phyloP scores from a whole-genome alignment of 2,888 invertebrate genomes.

The Abrostola tripartita region DNA sequence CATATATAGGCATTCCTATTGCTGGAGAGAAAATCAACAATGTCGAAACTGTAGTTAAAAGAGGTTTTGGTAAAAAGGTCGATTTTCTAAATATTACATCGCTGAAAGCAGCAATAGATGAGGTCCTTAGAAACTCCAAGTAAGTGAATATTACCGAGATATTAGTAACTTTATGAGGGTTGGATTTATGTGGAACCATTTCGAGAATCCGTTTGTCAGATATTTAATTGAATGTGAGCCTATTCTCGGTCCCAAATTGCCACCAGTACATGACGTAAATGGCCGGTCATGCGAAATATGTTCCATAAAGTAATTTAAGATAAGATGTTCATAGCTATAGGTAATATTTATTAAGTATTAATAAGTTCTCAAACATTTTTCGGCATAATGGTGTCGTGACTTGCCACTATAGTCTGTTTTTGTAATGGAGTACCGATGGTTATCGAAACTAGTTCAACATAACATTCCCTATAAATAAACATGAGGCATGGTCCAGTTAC shows the following conservation, averaged over 20 bases:
- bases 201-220: constrained; percentile 15
- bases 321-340: not conserved
- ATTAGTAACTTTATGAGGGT: constrained; percentile 16
- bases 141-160: constrained; percentile 27
- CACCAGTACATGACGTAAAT: constrained; percentile 7
- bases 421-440: constrained; percentile 7
- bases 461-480: constrained; percentile 7
- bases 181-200: constrained; percentile 17
- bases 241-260: constrained; percentile 14
- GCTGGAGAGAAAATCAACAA: constrained; percentile 63
- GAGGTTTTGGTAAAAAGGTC: constrained; percentile 59
- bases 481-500: not conserved
- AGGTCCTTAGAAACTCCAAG: constrained; percentile 33
- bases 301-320: not conserved
- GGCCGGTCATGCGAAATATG: constrained; percentile 1
- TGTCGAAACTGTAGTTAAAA: constrained; percentile 52
- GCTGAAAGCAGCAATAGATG: constrained; percentile 8
- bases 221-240: constrained; percentile 10
- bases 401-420: not conserved
- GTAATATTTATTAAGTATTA: too few relatives aligned
- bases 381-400: constrained; percentile 4
- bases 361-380: too few relatives aligned
- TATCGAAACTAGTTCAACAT: constrained; percentile 1
- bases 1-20: constrained; percentile 63
- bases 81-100: constrained; percentile 32